Evolutionary conservation across 1,140 invertebrate genomes (phyloP).

Genomic region (Platyscapa corneri): DNA sequence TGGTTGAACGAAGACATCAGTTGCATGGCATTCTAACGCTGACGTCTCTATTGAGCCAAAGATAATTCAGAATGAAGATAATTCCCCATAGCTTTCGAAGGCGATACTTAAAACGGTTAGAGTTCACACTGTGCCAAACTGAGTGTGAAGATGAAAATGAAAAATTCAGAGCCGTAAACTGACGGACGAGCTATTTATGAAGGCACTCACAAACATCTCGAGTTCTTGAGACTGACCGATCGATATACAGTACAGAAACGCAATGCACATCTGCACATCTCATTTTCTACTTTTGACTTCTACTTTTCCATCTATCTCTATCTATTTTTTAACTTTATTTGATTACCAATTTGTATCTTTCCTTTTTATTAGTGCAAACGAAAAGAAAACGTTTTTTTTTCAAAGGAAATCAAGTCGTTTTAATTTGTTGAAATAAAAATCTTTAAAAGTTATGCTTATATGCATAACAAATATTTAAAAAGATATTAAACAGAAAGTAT

Average conservation of each 20-base stretch:
- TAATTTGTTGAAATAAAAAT: too few species aligned
- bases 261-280: not conserved
- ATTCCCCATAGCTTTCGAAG: not conserved
- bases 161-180: constrained; percentile 36
- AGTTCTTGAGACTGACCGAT: constrained; percentile 21
- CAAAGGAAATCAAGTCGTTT: too few species aligned
- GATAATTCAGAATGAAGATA: not conserved
- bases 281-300: not conserved
- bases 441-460: too few species aligned
- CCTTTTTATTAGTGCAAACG: not conserved
- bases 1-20: not conserved
- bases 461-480: too few species aligned
- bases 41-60: not conserved
- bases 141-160: not conserved
- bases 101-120: not conserved
- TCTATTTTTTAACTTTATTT: not conserved
- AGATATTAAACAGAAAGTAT: too few species aligned
- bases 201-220: too few species aligned
- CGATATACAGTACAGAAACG: not conserved
- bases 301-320: not conserved
- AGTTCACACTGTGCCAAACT: constrained; percentile 37
- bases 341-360: not conserved
- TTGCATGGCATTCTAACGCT: too few species aligned
- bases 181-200: constrained; percentile 32
- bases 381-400: too few species aligned